These are phyloP conservation scores for Mus caroli DNA, from an alignment of 2,797 vertebrate genomes.

Conservation along the genomic window DNA sequence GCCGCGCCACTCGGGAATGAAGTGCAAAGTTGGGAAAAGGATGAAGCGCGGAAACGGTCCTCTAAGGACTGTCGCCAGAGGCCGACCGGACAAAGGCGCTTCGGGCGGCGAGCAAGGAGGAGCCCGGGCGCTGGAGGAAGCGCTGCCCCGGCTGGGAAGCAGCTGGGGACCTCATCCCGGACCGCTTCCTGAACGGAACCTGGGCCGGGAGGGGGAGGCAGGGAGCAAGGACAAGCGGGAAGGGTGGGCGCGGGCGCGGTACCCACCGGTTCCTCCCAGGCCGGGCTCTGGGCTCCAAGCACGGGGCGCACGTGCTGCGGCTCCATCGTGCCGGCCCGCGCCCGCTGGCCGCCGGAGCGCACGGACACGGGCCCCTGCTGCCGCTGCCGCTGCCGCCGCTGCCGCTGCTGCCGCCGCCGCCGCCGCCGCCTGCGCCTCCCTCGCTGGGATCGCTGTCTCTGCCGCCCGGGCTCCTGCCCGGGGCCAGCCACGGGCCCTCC, in stretches of 20 bases:
- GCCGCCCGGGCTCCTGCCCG: constrained; percentile 55
- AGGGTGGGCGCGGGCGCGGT: constrained; percentile 73
- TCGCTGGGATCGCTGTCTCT: constrained; percentile 63
- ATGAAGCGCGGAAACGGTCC: not conserved
- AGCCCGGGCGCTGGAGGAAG: constrained; percentile 74
- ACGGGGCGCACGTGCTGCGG: constrained; percentile 89
- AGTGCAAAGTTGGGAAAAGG: constrained; percentile 65
- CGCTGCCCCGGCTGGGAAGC: constrained; percentile 80
- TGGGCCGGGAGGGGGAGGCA: constrained; percentile 31
- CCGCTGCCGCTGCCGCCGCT: constrained; percentile 45
- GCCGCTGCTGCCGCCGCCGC: constrained; percentile 51
- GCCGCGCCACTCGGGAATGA: constrained; percentile 2
- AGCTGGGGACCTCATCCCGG: constrained; percentile 82
- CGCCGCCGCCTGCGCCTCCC: constrained; percentile 58
- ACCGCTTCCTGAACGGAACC: constrained; percentile 84
- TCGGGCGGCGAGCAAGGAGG: constrained; percentile 68
- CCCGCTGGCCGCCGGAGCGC: constrained; percentile 76
- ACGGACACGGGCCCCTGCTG: constrained; percentile 61
- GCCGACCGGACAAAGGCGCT: constrained; percentile 78
- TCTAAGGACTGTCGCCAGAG: not conserved
- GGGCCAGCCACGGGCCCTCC: constrained; percentile 68
- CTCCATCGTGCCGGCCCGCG: constrained; percentile 91
- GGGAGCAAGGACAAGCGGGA: not conserved
- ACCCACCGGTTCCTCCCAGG: constrained; percentile 98
- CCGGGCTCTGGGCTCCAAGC: constrained; percentile 91